Percentiles rank a stretch among this genome's conserved stretches.
Conservation (phyloP, 2,888 invertebrate species). For the Rhagonycha lutea region DNA sequence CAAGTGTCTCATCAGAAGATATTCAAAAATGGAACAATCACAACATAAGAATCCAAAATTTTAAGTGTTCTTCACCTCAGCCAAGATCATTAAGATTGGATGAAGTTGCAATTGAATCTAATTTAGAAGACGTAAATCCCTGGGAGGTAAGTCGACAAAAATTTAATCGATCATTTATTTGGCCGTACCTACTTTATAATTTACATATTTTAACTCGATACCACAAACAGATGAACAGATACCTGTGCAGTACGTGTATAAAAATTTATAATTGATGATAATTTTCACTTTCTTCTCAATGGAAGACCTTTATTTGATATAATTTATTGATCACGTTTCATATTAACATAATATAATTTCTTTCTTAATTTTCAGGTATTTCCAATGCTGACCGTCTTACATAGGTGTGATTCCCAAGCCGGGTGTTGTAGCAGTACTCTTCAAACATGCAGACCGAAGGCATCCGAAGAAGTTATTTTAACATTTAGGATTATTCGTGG, state of each 20-base stretch:
- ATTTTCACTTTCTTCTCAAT: no score
- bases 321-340: background rate
- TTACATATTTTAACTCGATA: no score
- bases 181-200: no score
- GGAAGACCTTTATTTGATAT: background rate
- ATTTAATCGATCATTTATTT: no score
- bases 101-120: slow-evolving; percentile 2
- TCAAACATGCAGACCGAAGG: slow-evolving; percentile 43
- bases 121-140: slow-evolving; percentile 3
- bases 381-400: slow-evolving; percentile 46
- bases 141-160: background rate
- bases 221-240: no score
- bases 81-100: slow-evolving; percentile 20
- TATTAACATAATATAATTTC: background rate
- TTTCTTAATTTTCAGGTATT: background rate
- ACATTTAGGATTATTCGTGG: slow-evolving; percentile 44
- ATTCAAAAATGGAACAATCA: background rate
- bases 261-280: no score
- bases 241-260: no score
- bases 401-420: slow-evolving; percentile 45
- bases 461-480: slow-evolving; percentile 45
- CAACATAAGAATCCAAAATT: background rate
- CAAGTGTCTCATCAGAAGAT: background rate
- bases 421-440: slow-evolving; percentile 46
- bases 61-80: slow-evolving; percentile 16